phyloP scores from a whole-genome alignment of 2,797 vertebrate genomes.

The Botia kubotai region DNA sequence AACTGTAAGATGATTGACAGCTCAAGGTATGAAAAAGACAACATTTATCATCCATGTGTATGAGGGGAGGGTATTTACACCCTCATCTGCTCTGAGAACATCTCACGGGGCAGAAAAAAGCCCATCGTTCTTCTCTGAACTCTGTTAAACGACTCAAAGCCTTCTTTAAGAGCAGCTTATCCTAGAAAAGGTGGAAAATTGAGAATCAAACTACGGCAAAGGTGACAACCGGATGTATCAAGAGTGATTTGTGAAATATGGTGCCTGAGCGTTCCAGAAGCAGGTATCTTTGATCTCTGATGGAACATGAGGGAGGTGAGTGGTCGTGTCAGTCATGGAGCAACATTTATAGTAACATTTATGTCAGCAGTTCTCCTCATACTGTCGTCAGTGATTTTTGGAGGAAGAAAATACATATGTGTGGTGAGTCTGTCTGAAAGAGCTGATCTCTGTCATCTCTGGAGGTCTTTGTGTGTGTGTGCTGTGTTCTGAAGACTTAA shows the following conservation, averaged over 20 bases:
- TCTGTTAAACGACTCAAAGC: slow-evolving; percentile 46
- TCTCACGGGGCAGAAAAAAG: slow-evolving; percentile 53
- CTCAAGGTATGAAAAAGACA: slow-evolving; percentile 40
- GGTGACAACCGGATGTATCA: slow-evolving; percentile 49
- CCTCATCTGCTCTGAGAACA: slow-evolving; percentile 36
- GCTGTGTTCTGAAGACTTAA: slow-evolving; percentile 46
- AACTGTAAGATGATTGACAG: slow-evolving; percentile 52
- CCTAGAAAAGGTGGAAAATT: slow-evolving; percentile 49
- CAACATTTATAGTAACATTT: slow-evolving; percentile 37
- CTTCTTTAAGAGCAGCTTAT: slow-evolving; percentile 48
- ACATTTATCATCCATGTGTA: slow-evolving; percentile 27
- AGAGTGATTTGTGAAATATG: slow-evolving; percentile 37
- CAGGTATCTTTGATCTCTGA: slow-evolving; percentile 57
- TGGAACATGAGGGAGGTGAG: slow-evolving; percentile 52
- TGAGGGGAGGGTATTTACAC: background rate
- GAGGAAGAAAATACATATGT: slow-evolving; percentile 39
- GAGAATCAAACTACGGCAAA: slow-evolving; percentile 57
- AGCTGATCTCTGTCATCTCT: slow-evolving; percentile 34
- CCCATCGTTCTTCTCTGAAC: slow-evolving; percentile 23
- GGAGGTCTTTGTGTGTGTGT: slow-evolving; percentile 37
- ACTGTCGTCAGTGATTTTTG: slow-evolving; percentile 51
- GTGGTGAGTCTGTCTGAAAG: slow-evolving; percentile 44
- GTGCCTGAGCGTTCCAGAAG: slow-evolving; percentile 50
- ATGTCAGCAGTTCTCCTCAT: slow-evolving; percentile 26
- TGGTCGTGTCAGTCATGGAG: slow-evolving; percentile 52